Conservation (phyloP, 2,797 vertebrate species). For the Picus viridis region DNA sequence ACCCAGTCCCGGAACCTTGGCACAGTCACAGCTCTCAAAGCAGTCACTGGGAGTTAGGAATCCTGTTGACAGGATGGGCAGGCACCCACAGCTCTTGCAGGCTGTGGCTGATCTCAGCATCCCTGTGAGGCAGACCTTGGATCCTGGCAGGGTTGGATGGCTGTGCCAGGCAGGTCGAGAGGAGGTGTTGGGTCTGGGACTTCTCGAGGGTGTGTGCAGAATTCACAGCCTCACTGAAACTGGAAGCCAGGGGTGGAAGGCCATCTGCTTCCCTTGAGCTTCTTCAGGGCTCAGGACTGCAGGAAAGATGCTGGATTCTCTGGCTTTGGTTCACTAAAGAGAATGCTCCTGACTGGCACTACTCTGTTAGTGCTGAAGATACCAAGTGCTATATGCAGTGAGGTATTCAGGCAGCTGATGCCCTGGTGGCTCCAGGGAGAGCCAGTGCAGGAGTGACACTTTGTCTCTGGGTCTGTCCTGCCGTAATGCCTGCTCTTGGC, state of each 20-base stretch:
- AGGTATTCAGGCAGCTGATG: neutral
- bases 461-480: accelerated
- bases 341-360: neutral
- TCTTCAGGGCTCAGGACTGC: neutral
- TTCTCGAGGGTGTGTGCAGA: neutral
- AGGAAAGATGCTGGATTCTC: neutral
- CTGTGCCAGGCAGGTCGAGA: accelerated
- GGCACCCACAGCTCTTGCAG: neutral
- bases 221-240: neutral
- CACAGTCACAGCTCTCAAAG: neutral
- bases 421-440: neutral
- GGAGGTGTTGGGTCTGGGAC: neutral
- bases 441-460: neutral
- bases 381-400: neutral
- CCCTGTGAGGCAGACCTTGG: neutral
- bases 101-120: neutral
- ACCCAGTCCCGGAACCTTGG: neutral
- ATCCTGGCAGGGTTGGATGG: neutral
- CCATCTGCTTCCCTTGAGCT: neutral
- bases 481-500: accelerated
- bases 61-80: neutral
- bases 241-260: neutral
- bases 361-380: neutral
- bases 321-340: neutral
- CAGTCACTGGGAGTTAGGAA: neutral